Evolutionary conservation across 2,888 invertebrate species (phyloP).

Genomic region (Magallana nippona): DNA sequence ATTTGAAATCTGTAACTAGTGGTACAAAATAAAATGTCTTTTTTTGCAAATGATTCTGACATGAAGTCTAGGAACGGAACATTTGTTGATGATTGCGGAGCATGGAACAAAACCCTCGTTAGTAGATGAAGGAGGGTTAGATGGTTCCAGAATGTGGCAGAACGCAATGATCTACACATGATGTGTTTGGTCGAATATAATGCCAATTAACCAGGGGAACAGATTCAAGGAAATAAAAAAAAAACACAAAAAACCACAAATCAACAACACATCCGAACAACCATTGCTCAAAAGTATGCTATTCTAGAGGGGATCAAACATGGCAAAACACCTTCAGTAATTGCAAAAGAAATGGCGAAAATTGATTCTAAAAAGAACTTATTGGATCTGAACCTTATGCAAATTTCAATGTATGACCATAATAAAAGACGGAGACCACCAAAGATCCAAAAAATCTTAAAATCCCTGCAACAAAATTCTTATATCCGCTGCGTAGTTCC

Average conservation of each 20-base stretch:
- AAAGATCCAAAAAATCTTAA: conserved; percentile 22
- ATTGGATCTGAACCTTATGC: conserved; percentile 26
- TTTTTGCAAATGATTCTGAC: conserved; percentile 21
- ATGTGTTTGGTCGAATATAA: conserved; percentile 37
- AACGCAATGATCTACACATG: conserved; percentile 14
- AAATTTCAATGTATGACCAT: conserved; percentile 34
- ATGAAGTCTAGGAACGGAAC: neutral
- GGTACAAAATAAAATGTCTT: conserved; percentile 38
- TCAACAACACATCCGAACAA: conserved; percentile 37
- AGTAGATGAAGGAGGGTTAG: conserved; percentile 37
- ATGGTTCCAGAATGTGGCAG: conserved; percentile 49
- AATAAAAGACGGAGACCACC: conserved; percentile 37
- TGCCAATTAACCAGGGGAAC: conserved; percentile 37
- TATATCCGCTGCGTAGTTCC: conserved; percentile 22
- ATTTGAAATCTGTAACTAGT: neutral
- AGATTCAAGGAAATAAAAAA: conserved; percentile 32
- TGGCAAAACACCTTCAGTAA: no score
- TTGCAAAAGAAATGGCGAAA: neutral
- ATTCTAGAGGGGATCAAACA: conserved; percentile 42
- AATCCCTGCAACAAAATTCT: neutral
- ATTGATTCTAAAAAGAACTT: conserved; percentile 34
- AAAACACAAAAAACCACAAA: conserved; percentile 29
- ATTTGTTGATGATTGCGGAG: conserved; percentile 39
- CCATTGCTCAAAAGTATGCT: conserved; percentile 17
- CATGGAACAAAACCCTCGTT: neutral